phyloP scores from a whole-genome alignment of 2,888 invertebrate genomes.

The Zaprionus lineosus region DNA sequence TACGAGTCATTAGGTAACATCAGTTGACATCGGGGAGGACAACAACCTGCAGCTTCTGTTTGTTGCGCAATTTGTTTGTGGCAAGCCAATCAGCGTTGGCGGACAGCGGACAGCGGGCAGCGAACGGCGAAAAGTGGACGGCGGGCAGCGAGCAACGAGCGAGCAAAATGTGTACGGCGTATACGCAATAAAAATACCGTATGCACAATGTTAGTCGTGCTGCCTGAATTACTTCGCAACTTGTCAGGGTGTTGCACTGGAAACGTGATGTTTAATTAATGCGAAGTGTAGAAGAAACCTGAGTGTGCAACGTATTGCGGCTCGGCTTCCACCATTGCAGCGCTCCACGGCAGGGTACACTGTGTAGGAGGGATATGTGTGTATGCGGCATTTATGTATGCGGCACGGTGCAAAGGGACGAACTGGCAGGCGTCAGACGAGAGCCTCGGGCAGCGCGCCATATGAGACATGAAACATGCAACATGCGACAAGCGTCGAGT shows the following conservation, averaged over 20 bases:
- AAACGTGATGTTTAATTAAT: conserved; percentile 80
- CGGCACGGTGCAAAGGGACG: too few species aligned
- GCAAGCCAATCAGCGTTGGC: conserved; percentile 69
- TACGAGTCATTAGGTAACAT: too few species aligned
- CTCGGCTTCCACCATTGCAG: too few species aligned
- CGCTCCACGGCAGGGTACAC: too few species aligned
- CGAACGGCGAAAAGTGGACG: too few species aligned
- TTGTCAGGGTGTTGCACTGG: conserved; percentile 76
- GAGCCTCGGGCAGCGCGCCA: conserved; percentile 28
- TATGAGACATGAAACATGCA: conserved; percentile 9
- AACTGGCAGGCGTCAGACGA: conserved; percentile 21
- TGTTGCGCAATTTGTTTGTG: conserved; percentile 59
- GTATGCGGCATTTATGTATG: too few species aligned
- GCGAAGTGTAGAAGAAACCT: conserved; percentile 53
- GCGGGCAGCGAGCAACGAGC: conserved; percentile 20
- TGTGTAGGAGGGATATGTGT: too few species aligned
- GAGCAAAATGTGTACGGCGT: too few species aligned
- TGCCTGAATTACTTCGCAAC: conserved; percentile 52
- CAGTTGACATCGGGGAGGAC: conserved; percentile 58
- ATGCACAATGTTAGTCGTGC: conserved; percentile 29
- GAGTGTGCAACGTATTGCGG: conserved; percentile 17
- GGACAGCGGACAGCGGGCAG: too few species aligned
- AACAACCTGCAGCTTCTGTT: conserved; percentile 59
- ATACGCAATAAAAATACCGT: conserved; percentile 49
- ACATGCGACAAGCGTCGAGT: conserved; percentile 45